Base-by-base conservation (phyloP, 23 tunicate genomes). In the Trididemnum nubilum region DNA sequence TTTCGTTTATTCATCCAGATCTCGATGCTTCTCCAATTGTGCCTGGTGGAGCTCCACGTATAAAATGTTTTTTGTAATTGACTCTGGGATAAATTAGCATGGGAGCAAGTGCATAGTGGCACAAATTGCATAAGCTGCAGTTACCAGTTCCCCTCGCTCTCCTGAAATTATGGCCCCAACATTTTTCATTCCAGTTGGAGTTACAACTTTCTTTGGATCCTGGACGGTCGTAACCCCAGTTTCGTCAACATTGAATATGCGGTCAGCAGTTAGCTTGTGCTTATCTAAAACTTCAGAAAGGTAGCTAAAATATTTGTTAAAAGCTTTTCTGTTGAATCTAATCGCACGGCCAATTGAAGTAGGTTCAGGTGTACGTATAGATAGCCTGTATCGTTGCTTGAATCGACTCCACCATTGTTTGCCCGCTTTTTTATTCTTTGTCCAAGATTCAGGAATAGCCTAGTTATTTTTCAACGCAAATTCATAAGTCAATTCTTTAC, bases 141-240 rank as follows among this genome's bases (percentile, higher is more conserved):
- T 73, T 5, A 38, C 78, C 27, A 73, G 58, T 39, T 73, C 58
- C 15, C 78, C 78, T 9, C 78, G 30, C 25, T 73, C 78, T 37
- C 31, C 58, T 2, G 78, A 73, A 38, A 58, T 73, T 3, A 15
- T 39, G 5, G 78, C 27, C 15, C 78, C 78, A 9, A 73, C 78
- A 38, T 40, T 73, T 38, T 39, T 73, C 19, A 31, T 40, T 38
- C 58, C 78, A 7, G 57, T 38, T 9, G 58, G 29, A 2, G 78
- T 73, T 5, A 38, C 78, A 73, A 73, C 24, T 15, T 26, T 38
- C 25, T 73, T 73, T 2, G 78, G 78, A 23, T 73, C 39, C 39
- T 73, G 78, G 25, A 38, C 78, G 18, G 78, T 37, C 15, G 78
- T 73, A 9, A 73, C 78, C 2, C 78, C 78, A n/a, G 58, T 73